Evolutionary conservation across 2,888 invertebrate genomes (phyloP).

Genomic region (Chrysomela aeneicollis): DNA sequence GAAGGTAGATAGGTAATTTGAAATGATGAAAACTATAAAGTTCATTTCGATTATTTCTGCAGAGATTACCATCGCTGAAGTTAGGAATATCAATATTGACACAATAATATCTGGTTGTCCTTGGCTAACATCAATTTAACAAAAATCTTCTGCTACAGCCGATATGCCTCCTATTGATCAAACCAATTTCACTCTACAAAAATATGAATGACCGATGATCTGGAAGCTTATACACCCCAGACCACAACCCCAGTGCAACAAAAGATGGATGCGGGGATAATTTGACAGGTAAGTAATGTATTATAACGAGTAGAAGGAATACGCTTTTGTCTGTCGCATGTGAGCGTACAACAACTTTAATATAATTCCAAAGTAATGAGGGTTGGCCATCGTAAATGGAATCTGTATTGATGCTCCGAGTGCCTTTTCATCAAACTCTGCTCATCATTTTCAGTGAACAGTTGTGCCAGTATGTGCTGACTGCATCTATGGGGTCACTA

Average conservation of each 20-base stretch:
- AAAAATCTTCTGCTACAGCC: too few relatives aligned
- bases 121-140: too few relatives aligned
- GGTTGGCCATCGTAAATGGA: conserved; percentile 48
- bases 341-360: conserved; percentile 38
- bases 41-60: too few relatives aligned
- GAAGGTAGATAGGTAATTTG: too few relatives aligned
- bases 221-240: conserved; percentile 50
- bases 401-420: conserved; percentile 44
- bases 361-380: conserved; percentile 51
- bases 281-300: conserved; percentile 53
- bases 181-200: neutral
- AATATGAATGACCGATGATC: conserved; percentile 15
- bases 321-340: conserved; percentile 41
- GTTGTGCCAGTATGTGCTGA: conserved; percentile 48
- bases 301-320: conserved; percentile 47
- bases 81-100: too few relatives aligned
- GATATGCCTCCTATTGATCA: neutral
- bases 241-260: conserved; percentile 38
- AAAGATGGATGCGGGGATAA: conserved; percentile 53
- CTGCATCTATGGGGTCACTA: conserved; percentile 9
- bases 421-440: conserved; percentile 51
- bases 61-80: too few relatives aligned
- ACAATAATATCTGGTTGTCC: too few relatives aligned
- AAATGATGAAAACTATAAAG: too few relatives aligned
- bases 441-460: conserved; percentile 53